Evolutionary conservation across 2,113 vertebrate genomes (phyloP).

Genomic region (Pseudopipra pipra): DNA sequence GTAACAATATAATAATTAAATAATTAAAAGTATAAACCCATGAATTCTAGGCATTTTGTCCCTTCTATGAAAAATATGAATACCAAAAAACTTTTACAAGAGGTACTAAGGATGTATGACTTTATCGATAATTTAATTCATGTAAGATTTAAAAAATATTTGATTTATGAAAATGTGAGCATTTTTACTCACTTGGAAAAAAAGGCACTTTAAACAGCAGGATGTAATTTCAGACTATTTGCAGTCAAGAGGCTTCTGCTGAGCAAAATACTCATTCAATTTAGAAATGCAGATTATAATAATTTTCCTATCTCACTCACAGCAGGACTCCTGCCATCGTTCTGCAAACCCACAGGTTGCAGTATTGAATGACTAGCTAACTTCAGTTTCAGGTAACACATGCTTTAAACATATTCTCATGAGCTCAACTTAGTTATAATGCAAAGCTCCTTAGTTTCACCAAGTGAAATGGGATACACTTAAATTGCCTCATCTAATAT

Average conservation of each 20-base stretch:
- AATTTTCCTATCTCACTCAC: slow-evolving; percentile 74
- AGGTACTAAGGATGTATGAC: background rate
- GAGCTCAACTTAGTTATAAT: slow-evolving; percentile 62
- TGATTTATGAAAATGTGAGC: slow-evolving; percentile 34
- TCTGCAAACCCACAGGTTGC: slow-evolving; percentile 59
- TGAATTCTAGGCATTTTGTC: background rate
- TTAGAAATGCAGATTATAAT: slow-evolving; percentile 76
- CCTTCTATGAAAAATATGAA: background rate
- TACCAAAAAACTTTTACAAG: background rate
- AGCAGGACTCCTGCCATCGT: slow-evolving; percentile 68
- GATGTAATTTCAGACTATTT: slow-evolving; percentile 74
- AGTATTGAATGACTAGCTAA: slow-evolving; percentile 59
- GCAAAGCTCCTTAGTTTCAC: slow-evolving; percentile 63
- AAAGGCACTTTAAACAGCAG: slow-evolving; percentile 67
- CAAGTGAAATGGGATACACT: slow-evolving; percentile 58
- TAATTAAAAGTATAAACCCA: background rate
- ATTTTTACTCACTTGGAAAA: slow-evolving; percentile 16
- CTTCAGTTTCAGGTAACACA: slow-evolving; percentile 56
- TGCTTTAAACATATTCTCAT: slow-evolving; percentile 36
- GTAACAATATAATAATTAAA: background rate
- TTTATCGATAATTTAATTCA: background rate
- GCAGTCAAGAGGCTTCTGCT: slow-evolving; percentile 74
- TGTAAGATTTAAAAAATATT: slow-evolving; percentile 9
- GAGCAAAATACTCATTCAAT: slow-evolving; percentile 74
- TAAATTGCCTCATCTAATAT: slow-evolving; percentile 58